These are phyloP conservation scores for Telenomus remus DNA, from an alignment of 1,140 invertebrate genomes.

Conservation along the genomic window DNA sequence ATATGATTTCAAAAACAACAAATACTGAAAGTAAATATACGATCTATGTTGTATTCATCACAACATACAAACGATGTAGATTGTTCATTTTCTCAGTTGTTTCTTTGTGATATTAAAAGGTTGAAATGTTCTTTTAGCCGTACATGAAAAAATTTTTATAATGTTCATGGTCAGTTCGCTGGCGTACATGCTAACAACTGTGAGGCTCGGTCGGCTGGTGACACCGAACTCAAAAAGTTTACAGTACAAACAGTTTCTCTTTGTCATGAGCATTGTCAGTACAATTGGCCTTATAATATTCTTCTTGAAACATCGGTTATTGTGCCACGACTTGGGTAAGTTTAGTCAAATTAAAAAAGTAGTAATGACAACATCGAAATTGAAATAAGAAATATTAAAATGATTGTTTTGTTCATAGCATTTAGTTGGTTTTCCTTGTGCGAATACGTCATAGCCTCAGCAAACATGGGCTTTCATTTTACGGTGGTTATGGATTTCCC, in stretches of 20 bases:
- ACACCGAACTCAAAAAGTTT: slow-evolving; percentile 77
- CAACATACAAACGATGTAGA: too few species aligned
- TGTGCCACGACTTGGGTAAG: slow-evolving; percentile 91
- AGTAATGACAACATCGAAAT: too few species aligned
- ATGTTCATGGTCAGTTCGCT: slow-evolving; percentile 92
- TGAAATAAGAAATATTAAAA: too few species aligned
- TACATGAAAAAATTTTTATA: slow-evolving; percentile 95
- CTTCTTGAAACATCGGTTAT: slow-evolving; percentile 89
- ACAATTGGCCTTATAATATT: slow-evolving; percentile 89
- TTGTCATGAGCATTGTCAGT: slow-evolving; percentile 84
- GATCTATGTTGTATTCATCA: too few species aligned
- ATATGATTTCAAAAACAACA: too few species aligned
- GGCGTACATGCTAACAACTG: slow-evolving; percentile 86
- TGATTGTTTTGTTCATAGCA: slow-evolving; percentile 80
- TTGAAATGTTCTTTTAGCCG: slow-evolving; percentile 78
- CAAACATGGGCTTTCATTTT: slow-evolving; percentile 94
- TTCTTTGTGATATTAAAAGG: too few species aligned
- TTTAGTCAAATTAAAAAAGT: too few species aligned
- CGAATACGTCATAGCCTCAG: slow-evolving; percentile 91
- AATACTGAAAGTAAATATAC: too few species aligned
- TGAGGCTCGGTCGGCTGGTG: slow-evolving; percentile 75
- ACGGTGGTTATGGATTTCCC: slow-evolving; percentile 91
- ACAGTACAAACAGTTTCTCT: slow-evolving; percentile 83
- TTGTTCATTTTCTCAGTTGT: too few species aligned
- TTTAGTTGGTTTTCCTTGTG: slow-evolving; percentile 95